Percentiles rank a stretch among this genome's conserved stretches.
Conservation (phyloP, 1,140 invertebrate genomes). For the Phenacoccus solenopsis region DNA sequence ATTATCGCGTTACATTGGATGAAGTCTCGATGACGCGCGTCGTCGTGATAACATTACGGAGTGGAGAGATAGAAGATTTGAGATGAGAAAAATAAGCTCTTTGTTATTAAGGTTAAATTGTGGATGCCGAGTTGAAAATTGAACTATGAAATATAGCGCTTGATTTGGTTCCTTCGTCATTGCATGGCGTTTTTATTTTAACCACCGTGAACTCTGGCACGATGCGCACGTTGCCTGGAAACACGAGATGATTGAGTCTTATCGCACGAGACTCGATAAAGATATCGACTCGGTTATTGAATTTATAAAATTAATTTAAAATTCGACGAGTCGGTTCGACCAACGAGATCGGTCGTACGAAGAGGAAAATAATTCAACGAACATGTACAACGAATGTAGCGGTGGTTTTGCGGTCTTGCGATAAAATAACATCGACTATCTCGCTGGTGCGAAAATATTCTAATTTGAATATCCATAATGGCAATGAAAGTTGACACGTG, state of each 20-base stretch:
- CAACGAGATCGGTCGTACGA: too few species aligned
- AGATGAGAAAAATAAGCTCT: background rate
- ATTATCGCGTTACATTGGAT: background rate
- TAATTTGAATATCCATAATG: too few species aligned
- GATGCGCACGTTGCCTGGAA: background rate
- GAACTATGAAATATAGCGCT: background rate
- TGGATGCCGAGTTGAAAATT: background rate
- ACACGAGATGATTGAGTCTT: background rate
- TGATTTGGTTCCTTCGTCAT: background rate
- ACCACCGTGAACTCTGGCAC: too few species aligned
- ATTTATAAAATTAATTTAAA: too few species aligned
- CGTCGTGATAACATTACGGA: background rate
- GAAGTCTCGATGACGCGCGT: background rate
- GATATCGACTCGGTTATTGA: background rate
- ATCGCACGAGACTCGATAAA: background rate
- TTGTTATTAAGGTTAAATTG: background rate
- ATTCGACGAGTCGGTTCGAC: too few species aligned
- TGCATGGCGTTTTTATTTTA: background rate
- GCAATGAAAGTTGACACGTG: too few species aligned
- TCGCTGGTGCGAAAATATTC: too few species aligned
- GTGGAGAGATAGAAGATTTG: background rate
- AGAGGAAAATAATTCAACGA: too few species aligned
- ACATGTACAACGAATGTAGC: too few species aligned
- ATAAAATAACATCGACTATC: too few species aligned
- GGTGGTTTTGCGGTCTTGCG: too few species aligned